These are phyloP conservation scores for Mycteria americana DNA, from an alignment of 2,797 vertebrate genomes.

Conservation along the genomic window DNA sequence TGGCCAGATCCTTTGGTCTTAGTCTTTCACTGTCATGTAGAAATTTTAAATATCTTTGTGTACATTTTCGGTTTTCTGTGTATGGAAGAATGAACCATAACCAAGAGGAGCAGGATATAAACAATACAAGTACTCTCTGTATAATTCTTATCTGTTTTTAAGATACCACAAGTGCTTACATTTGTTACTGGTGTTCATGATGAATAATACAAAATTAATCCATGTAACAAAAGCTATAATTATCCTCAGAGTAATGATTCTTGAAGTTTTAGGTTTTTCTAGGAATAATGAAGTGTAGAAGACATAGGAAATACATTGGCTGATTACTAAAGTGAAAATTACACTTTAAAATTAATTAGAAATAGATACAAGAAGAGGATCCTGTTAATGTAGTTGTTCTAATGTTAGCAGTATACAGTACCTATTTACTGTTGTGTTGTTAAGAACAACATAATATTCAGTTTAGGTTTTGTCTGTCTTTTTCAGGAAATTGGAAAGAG, in stretches of 20 bases:
- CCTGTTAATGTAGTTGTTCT: neutral
- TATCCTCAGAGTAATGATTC: neutral
- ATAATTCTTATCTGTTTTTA: neutral
- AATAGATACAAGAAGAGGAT: neutral
- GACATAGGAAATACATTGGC: neutral
- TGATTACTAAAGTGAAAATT: neutral
- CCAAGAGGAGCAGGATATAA: slow-evolving; percentile 20
- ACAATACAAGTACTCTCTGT: neutral
- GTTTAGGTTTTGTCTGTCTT: neutral
- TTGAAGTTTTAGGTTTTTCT: neutral
- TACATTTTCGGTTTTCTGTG: neutral
- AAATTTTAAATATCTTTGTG: neutral
- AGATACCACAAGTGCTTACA: neutral
- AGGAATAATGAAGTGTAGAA: neutral
- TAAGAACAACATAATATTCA: neutral
- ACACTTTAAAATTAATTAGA: neutral
- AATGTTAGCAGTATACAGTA: neutral
- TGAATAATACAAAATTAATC: slow-evolving; percentile 32
- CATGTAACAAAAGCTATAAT: slow-evolving; percentile 6
- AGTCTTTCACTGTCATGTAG: neutral
- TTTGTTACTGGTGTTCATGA: neutral
- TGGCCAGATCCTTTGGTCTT: slow-evolving; percentile 21
- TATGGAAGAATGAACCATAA: neutral
- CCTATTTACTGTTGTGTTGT: neutral
- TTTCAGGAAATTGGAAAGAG: neutral